Evolutionary conservation across 1,140 invertebrate species (phyloP).

Genomic region (Drosophila pallidifrons): DNA sequence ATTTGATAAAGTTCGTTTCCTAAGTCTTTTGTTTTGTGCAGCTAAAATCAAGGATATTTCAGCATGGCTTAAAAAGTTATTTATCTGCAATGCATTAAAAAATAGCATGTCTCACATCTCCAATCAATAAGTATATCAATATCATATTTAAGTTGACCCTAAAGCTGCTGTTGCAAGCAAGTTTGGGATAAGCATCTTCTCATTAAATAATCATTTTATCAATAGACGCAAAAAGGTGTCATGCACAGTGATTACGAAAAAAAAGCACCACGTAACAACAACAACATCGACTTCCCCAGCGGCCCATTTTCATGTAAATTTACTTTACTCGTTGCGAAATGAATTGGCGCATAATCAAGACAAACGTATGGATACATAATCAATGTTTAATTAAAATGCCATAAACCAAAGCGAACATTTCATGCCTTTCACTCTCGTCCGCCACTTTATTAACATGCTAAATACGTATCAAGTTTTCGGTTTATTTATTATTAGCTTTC

Average conservation of each 20-base stretch:
- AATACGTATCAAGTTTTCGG: constrained; percentile 49
- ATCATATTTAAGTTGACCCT: background rate
- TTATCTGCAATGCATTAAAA: background rate
- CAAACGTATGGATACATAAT: constrained; percentile 43
- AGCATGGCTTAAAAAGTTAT: background rate
- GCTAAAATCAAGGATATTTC: constrained; percentile 2
- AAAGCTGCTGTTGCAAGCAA: constrained; percentile 5
- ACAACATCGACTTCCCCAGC: constrained; percentile 48
- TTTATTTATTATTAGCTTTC: constrained; percentile 52
- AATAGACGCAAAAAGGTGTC: constrained; percentile 28
- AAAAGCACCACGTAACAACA: constrained; percentile 21
- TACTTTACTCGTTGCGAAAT: constrained; percentile 58
- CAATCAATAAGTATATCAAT: background rate
- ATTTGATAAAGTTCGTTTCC: constrained; percentile 48
- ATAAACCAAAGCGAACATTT: constrained; percentile 46
- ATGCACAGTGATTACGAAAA: constrained; percentile 31
- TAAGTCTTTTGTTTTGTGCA: constrained; percentile 44
- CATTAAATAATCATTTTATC: constrained; percentile 22
- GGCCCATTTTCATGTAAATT: constrained; percentile 71
- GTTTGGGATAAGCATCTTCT: constrained; percentile 20
- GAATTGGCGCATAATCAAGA: constrained; percentile 49
- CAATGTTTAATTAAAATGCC: constrained; percentile 57
- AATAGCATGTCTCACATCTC: no score
- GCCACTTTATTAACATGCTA: constrained; percentile 70
- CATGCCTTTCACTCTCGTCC: constrained; percentile 66